These are phyloP conservation scores for Lerista edwardsae DNA, from an alignment of 2,797 vertebrate genomes.

Conservation along the genomic window DNA sequence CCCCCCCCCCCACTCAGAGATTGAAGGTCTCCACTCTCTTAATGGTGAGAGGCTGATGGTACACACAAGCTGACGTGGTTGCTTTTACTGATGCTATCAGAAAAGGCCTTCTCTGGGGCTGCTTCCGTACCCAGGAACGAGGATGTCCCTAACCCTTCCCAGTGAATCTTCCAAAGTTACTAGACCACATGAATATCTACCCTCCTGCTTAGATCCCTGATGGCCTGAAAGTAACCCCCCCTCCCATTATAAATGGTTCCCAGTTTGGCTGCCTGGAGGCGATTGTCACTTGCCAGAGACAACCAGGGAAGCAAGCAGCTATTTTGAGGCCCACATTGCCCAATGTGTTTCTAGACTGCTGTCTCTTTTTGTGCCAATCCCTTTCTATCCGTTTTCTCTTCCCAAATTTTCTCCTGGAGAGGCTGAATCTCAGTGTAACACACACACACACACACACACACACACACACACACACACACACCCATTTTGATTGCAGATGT, in stretches of 20 bases:
- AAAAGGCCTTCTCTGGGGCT: neutral
- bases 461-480: no score
- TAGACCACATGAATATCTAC: neutral
- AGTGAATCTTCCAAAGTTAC: neutral
- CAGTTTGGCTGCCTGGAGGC: neutral
- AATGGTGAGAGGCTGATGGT: neutral
- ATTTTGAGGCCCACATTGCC: neutral
- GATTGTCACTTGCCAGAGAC: neutral
- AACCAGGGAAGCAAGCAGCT: conserved; percentile 25
- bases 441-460: no score
- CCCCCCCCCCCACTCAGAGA: conserved; percentile 19
- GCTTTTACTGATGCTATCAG: neutral
- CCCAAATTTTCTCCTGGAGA: neutral
- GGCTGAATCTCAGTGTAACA: neutral
- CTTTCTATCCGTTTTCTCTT: neutral
- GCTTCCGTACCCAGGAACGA: neutral
- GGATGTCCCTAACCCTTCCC: neutral
- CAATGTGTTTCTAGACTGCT: neutral
- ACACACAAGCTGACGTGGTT: neutral
- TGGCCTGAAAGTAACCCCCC: neutral
- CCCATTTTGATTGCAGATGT: neutral
- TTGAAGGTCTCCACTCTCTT: conserved; percentile 35
- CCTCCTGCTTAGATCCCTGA: neutral
- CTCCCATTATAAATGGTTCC: neutral
- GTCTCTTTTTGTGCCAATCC: neutral